These are phyloP conservation scores for Chaenocephalus aceratus DNA, from an alignment of 2,113 vertebrate species.

Conservation along the genomic window DNA sequence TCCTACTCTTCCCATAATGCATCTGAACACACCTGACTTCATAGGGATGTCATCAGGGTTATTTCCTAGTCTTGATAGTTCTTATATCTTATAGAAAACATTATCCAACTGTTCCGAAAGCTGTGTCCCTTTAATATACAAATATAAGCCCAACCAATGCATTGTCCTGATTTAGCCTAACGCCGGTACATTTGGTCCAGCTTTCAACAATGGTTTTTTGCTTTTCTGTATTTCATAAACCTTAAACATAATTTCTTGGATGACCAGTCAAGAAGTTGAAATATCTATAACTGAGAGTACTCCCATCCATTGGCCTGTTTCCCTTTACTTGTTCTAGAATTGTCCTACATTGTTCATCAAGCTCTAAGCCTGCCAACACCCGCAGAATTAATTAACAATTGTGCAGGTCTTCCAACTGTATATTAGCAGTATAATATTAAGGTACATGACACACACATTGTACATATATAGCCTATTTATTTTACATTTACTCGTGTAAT, in stretches of 20 bases:
- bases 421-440: neutral
- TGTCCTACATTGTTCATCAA: neutral
- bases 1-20: neutral
- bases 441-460: neutral
- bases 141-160: slow-evolving; percentile 2
- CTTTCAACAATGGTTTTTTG: neutral
- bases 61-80: neutral
- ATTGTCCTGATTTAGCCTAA: neutral
- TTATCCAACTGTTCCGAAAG: neutral
- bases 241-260: neutral
- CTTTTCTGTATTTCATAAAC: neutral
- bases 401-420: neutral
- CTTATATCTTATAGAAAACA: too few species aligned
- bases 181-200: neutral
- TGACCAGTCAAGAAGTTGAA: neutral
- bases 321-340: neutral
- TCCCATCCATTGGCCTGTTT: neutral
- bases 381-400: too few species aligned
- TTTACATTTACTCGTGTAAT: neutral
- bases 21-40: neutral
- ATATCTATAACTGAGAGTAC: too few species aligned
- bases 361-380: neutral
- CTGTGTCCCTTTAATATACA: neutral
- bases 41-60: neutral
- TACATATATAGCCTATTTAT: neutral